These are phyloP conservation scores for Corapipo altera DNA, from an alignment of 2,113 vertebrate genomes.

Conservation along the genomic window DNA sequence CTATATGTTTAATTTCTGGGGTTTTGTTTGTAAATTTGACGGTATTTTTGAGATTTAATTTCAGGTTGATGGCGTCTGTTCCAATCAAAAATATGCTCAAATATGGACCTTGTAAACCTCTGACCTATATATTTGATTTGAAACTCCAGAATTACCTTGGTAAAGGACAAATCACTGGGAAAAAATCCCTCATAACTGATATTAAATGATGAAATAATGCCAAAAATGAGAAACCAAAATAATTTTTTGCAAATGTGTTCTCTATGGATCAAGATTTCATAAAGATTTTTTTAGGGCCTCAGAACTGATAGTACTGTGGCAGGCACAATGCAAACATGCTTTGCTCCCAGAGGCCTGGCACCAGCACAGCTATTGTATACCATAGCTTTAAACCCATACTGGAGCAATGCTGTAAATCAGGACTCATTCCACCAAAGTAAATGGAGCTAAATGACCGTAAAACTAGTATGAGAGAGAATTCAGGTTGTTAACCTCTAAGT, in stretches of 20 bases:
- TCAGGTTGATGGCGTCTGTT: background rate
- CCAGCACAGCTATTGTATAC: background rate
- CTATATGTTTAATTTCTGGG: background rate
- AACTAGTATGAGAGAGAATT: slow-evolving; percentile 12
- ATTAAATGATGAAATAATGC: background rate
- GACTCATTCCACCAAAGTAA: slow-evolving; percentile 23
- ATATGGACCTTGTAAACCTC: background rate
- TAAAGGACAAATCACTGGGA: background rate
- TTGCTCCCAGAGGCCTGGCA: background rate
- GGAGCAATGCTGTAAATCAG: slow-evolving; percentile 38
- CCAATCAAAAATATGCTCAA: background rate
- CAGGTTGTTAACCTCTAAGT: slow-evolving; percentile 1
- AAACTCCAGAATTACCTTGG: background rate
- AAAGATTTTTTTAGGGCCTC: background rate
- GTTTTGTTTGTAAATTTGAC: background rate
- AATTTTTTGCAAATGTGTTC: background rate
- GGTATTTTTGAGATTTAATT: background rate
- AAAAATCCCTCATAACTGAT: background rate
- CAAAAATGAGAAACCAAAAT: background rate
- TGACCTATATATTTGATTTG: background rate
- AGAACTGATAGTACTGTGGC: background rate
- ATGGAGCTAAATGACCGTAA: slow-evolving; percentile 26
- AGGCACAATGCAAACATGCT: background rate
- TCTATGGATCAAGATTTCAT: background rate
- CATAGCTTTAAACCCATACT: background rate